Evolutionary conservation across 2,888 invertebrate genomes (phyloP), one percentile per base, ranked within the genome.

Genomic region (Apoda limacodes): DNA sequence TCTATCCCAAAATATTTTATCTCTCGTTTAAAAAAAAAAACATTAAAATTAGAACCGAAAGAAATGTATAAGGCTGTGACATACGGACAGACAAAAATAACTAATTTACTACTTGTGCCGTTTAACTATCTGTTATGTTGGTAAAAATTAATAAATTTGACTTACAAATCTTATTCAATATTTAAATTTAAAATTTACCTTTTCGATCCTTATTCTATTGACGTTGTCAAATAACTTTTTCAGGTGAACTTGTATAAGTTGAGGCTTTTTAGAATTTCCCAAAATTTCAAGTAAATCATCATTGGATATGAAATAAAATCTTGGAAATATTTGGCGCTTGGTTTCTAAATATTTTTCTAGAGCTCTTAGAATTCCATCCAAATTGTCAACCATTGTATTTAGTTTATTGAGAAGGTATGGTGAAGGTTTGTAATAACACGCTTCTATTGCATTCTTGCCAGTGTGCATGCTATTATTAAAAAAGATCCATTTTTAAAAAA

Each of bases 161-260:
- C n/a, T n/a, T n/a, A n/a, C n/a, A n/a, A n/a, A n/a, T n/a, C n/a
- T n/a, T n/a, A n/a, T n/a, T n/a, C n/a, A n/a, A n/a, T n/a, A n/a
- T n/a, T n/a, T n/a, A n/a, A n/a, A n/a, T n/a, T n/a, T 17, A 6
- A 17, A 17, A 17, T 7, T 61, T 76, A 87, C 87, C 76, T 87
- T 88, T 35, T 82, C 83, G 35, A 91, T 80, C 48, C 86, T 85
- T 27, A 92, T 71, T 55, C 85, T 88, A 49, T 87, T 88, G 17
- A 95, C 84, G 61, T 93, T 93, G 58, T 93, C 94, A 62, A 95
- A 95, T 20, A 94, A 82, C 58, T 95, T 95, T 57, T 92, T 94
- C 34, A 95, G 76, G 61, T 95, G 93, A 1, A 88, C 86, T 72
- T 94, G 94, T 33, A 95, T 87, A 24, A 88, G 72, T 49, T 91